Conservation (phyloP, 2,113 vertebrate genomes). For the Neomonachus schauinslandi region DNA sequence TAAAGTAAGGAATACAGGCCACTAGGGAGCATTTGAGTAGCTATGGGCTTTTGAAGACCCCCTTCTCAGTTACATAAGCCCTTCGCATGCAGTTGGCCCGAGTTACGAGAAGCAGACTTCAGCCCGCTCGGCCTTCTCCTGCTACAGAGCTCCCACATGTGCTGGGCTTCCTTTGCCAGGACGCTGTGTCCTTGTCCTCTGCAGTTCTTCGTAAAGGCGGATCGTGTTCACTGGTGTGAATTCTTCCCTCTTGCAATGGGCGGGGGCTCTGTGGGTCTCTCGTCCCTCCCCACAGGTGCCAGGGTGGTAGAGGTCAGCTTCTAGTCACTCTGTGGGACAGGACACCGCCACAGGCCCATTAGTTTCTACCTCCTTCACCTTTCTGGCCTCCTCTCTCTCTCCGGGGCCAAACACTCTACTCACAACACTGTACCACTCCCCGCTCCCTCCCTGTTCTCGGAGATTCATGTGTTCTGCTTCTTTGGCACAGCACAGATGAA, state of each 20-base stretch:
- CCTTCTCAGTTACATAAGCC: not conserved
- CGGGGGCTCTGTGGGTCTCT: not conserved
- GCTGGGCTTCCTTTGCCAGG: not conserved
- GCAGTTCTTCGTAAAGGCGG: not conserved
- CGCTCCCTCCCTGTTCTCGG: too few species aligned
- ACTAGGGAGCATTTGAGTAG: not conserved
- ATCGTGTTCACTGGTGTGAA: accelerated
- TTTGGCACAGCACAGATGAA: accelerated
- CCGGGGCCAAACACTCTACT: accelerated
- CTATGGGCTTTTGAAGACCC: not conserved
- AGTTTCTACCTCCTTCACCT: not conserved
- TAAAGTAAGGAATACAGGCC: not conserved
- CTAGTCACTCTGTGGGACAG: too few species aligned
- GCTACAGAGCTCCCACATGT: accelerated
- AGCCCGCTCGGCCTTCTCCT: not conserved
- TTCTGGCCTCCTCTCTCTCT: not conserved
- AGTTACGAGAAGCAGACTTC: too few species aligned
- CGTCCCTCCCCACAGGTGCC: not conserved
- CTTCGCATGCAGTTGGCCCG: accelerated
- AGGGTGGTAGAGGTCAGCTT: not conserved
- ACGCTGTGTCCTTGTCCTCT: not conserved
- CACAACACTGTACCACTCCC: accelerated
- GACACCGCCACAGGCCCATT: accelerated
- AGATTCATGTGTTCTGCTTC: accelerated
- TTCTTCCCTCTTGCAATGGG: not conserved